A percentile compares a stretch with the other conserved stretches of the same genome.
phyloP scores from a whole-genome alignment of 2,888 invertebrate genomes.

The Machimus rusticus region DNA sequence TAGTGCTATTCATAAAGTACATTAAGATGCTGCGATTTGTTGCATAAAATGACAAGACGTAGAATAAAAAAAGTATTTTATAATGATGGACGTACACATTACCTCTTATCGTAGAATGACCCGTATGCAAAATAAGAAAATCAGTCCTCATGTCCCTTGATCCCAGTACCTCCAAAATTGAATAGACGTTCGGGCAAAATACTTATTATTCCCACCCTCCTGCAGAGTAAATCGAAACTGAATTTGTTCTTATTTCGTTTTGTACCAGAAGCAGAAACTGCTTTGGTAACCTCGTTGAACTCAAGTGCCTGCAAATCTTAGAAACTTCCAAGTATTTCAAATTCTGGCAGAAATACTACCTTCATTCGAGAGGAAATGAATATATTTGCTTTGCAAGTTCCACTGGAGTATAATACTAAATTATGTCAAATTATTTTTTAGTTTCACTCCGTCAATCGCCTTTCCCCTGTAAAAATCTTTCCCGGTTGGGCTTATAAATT shows the following conservation, averaged over 20 bases:
- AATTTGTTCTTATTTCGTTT: not conserved
- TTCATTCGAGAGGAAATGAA: not conserved
- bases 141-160: not conserved
- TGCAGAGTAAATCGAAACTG: not conserved
- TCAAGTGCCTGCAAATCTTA: not conserved
- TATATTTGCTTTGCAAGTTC: not conserved
- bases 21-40: too few species aligned
- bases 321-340: not conserved
- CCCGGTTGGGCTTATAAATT: not conserved
- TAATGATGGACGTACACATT: too few species aligned
- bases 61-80: too few species aligned
- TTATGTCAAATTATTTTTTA: not conserved
- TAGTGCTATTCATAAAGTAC: too few species aligned
- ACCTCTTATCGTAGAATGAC: too few species aligned
- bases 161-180: not conserved
- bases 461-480: not conserved
- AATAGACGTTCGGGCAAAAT: not conserved
- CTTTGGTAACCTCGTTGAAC: not conserved
- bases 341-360: not conserved
- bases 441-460: not conserved
- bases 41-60: too few species aligned
- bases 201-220: not conserved
- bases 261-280: not conserved
- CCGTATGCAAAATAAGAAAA: not conserved
- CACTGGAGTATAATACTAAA: not conserved